Base-by-base conservation (phyloP, 2,797 vertebrate species). In the Craterocephalus amniculus region DNA sequence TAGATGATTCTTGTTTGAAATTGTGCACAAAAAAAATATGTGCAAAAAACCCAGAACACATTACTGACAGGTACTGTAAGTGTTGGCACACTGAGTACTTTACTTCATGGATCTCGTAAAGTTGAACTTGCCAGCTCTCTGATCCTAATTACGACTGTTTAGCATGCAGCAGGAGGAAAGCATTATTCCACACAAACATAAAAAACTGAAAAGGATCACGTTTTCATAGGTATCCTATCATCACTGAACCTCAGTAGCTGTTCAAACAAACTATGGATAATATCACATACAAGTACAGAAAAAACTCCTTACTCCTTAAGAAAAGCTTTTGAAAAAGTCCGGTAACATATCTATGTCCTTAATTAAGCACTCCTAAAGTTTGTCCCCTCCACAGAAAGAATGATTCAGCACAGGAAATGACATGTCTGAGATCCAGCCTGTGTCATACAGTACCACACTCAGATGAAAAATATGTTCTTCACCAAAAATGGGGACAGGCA, bases 1-100 rank as follows among this genome's bases (percentile, higher is more conserved):
- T 22, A 40, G 58, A 57, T 26, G 0, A 57, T 75, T 71, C 49
- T 22, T 64, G 45, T 55, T 58, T 48, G 38, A 29, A 54, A 48
- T 49, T 5, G 10, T 22, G 0, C 0, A 61, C 18, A 2, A 57
- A 16, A n/a, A 76, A 68, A 65, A 61, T 10, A 49, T 24, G 27
- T 29, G 40, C n/a, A n/a, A n/a, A 55, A 24, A 10, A 24, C n/a
- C 9, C 22, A 49, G 48, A 22, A 48, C 20, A 48, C 45, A 22
- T 22, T 24, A 24, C 22, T 49, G 48, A 49, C 48, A 24, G 48
- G 12, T n/a, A n/a, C n/a, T n/a, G n/a, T 12, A 24, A 10, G 2
- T 4, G 9, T 4, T 49, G n/a, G 48, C 48, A 24, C 8, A 12
- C n/a, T 1, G 1, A n/a, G 12, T 4, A 8, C 24, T 27, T 54